Percentiles rank a stretch among this genome's conserved stretches.
phyloP scores from a whole-genome alignment of 2,113 vertebrate species.

The Diadophis punctatus region DNA sequence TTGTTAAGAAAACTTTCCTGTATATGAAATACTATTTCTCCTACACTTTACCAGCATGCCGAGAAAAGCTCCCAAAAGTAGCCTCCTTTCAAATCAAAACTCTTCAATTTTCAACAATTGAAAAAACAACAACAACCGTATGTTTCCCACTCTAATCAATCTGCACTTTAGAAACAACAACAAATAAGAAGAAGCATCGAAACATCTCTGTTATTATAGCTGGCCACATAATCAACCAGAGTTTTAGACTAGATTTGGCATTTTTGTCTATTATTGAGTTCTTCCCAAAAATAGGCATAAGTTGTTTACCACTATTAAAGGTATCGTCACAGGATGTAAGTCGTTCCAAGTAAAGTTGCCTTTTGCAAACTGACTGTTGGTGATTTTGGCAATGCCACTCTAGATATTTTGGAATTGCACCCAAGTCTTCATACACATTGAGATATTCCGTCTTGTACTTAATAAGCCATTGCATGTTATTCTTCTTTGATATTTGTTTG shows the following conservation, averaged over 20 bases:
- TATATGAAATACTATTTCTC: neutral
- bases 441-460: too few relatives aligned
- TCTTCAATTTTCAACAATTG: neutral
- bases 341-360: neutral
- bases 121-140: neutral
- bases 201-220: neutral
- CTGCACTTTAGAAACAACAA: neutral
- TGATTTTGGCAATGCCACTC: neutral
- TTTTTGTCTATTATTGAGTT: neutral
- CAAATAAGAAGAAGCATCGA: neutral
- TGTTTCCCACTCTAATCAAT: neutral
- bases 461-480: too few relatives aligned
- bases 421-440: too few relatives aligned
- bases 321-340: neutral
- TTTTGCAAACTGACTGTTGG: neutral
- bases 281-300: neutral
- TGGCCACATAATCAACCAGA: neutral
- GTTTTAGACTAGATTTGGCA: neutral
- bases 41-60: neutral
- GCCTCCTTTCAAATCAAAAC: neutral
- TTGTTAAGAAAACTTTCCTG: neutral
- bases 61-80: neutral
- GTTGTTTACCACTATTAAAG: neutral
- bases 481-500: too few relatives aligned
- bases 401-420: too few relatives aligned